Conservation (phyloP, 1,140 invertebrate genomes). For the Acyrthosiphon pisum region DNA sequence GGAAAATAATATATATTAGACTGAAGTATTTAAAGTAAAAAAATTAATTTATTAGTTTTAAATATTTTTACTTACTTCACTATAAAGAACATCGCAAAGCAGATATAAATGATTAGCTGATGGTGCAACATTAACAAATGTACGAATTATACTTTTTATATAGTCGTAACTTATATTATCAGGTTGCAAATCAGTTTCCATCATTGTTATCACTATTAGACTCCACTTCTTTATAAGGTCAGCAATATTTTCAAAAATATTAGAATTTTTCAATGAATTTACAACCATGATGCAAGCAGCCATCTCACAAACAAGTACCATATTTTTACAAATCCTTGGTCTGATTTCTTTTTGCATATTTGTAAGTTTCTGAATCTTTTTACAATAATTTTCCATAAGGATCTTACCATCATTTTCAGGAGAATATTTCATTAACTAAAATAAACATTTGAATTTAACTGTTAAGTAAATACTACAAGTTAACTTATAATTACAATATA, state of each 20-base stretch:
- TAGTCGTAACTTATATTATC: background rate
- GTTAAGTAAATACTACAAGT: background rate
- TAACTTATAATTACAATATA: background rate
- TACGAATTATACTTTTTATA: background rate
- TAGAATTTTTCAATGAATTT: background rate
- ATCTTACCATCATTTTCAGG: background rate
- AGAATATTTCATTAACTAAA: conserved; percentile 27
- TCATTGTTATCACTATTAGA: background rate
- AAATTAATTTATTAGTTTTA: background rate
- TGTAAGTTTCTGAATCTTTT: background rate
- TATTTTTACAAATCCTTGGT: conserved; percentile 5
- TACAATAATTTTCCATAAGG: background rate
- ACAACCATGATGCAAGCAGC: background rate
- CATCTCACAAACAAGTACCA: conserved; percentile 19
- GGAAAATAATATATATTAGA: too few relatives aligned
- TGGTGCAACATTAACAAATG: background rate
- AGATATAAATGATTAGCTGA: conserved; percentile 6
- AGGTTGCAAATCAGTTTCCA: background rate
- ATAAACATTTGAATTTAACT: background rate
- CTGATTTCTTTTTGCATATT: background rate
- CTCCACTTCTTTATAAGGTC: background rate
- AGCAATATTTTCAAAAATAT: background rate
- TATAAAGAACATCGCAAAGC: background rate
- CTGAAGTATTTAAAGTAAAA: background rate
- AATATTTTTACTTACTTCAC: conserved; percentile 28